phyloP scores from a whole-genome alignment of 2,888 invertebrate genomes.

The Danaus chrysippus region DNA sequence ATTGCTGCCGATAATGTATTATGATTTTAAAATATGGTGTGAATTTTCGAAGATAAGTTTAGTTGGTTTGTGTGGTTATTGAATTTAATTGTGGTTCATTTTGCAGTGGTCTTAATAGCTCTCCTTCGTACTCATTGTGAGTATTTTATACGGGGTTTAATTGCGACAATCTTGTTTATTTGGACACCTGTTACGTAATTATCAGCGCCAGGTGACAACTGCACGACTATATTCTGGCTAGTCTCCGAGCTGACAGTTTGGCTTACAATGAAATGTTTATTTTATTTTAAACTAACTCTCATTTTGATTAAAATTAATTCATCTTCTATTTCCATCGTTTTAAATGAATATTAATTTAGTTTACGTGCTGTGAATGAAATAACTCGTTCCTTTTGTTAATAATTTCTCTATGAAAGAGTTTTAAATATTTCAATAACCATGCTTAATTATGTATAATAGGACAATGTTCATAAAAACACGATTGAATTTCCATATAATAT shows the following conservation, averaged over 20 bases:
- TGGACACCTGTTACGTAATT: slow-evolving; percentile 23
- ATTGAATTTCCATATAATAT: too few relatives aligned
- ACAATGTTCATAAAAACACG: too few relatives aligned
- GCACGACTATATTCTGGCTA: background rate
- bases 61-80: background rate
- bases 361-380: too few relatives aligned
- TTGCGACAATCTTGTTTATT: slow-evolving; percentile 17
- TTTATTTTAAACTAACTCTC: too few relatives aligned
- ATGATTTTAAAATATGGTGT: slow-evolving; percentile 4
- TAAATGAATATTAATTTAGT: too few relatives aligned
- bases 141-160: slow-evolving; percentile 21
- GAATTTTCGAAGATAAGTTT: background rate
- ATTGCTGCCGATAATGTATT: slow-evolving; percentile 5
- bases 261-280: background rate
- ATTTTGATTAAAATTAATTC: too few relatives aligned
- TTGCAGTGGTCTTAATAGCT: slow-evolving; percentile 10
- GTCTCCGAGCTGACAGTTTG: background rate
- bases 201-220: slow-evolving; percentile 16
- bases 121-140: slow-evolving; percentile 23
- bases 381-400: too few relatives aligned
- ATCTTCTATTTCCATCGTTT: too few relatives aligned
- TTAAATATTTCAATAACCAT: too few relatives aligned
- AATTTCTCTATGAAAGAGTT: too few relatives aligned
- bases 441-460: too few relatives aligned
- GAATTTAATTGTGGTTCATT: slow-evolving; percentile 2